Evolutionary conservation across 1,140 invertebrate genomes (phyloP).

Genomic region (Hypsibius dujardini): DNA sequence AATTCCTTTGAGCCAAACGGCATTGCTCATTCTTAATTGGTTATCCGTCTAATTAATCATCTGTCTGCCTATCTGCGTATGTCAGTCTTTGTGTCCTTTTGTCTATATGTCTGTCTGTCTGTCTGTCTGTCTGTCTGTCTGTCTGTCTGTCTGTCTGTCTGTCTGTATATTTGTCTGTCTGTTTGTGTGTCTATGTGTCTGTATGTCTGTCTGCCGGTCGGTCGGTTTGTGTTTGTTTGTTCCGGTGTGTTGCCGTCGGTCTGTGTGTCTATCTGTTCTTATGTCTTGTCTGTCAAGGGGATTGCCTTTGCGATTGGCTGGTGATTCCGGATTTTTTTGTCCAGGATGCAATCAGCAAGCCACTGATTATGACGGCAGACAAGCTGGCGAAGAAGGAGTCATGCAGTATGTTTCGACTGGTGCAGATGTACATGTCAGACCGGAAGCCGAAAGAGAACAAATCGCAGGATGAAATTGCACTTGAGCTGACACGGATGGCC

Average conservation of each 20-base stretch:
- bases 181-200: neutral
- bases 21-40: neutral
- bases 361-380: slow-evolving; percentile 69
- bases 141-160: too few species aligned
- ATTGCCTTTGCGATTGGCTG: too few species aligned
- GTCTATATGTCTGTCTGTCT: too few species aligned
- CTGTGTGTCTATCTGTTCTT: too few species aligned
- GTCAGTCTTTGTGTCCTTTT: too few species aligned
- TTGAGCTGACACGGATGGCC: slow-evolving; percentile 68
- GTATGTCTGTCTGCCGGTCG: neutral
- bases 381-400: slow-evolving; percentile 79
- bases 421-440: slow-evolving; percentile 94
- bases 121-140: too few species aligned
- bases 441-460: slow-evolving; percentile 68
- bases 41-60: too few species aligned
- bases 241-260: slow-evolving; percentile 3
- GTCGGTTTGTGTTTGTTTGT: neutral
- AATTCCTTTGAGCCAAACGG: slow-evolving; percentile 26
- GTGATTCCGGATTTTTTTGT: slow-evolving; percentile 23
- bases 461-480: slow-evolving; percentile 63
- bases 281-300: too few species aligned
- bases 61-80: too few species aligned
- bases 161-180: too few species aligned
- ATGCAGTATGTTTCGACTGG: slow-evolving; percentile 73
- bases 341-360: slow-evolving; percentile 66